Base-by-base conservation (phyloP, 1,140 invertebrate genomes). In the Bombus superbus region DNA sequence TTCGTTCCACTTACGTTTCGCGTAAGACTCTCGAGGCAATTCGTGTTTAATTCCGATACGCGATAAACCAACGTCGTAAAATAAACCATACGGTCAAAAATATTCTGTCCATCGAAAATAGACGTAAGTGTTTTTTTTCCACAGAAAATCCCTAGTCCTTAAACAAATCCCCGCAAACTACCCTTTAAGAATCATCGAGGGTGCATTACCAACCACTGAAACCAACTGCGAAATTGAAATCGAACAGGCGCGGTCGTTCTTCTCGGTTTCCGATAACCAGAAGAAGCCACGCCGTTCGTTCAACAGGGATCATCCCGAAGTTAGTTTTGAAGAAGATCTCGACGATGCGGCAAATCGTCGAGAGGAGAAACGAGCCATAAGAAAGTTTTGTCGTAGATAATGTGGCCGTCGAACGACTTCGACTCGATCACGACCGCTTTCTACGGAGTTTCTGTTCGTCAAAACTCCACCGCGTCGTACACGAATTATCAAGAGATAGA, bases 331-430 rank as follows among this genome's bases (percentile, higher is more conserved):
- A 79, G 47, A 40, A 71, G 40, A 66, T n/a, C 18, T 28, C n/a
- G 53, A 28, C 59, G 44, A 68, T 42, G 76, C 76, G 53, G 68
- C 66, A 47, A 72, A 84, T 84, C 38, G 76, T 62, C 66, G 76
- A 72, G 4, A 44, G 44, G n/a, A 62, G 75, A 44, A 79, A 79
- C 82, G 82, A 79, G 53, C 66, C 76, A 62, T 84, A 62, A 84
- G 83, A 85, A 85, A 85, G 83, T 80, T 85, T 85, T 53, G 32
- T 28, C 68, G 83, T 73, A 80, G 77, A 85, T 85, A 85, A 80
- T 85, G 18, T 68, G 57, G n/a, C 25, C 28, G 83, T 80, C 40
- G 68, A 71, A 80, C 38, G 53, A 80, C 53, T 71, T 72, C 38
- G 38, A 62, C 22, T 47, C 66, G 40, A 80, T 77, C 44, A 15